Percentiles rank a stretch among this genome's conserved stretches.
These are phyloP conservation scores for Lagodon rhomboides DNA, from an alignment of 2,797 vertebrate genomes.

Conservation along the genomic window DNA sequence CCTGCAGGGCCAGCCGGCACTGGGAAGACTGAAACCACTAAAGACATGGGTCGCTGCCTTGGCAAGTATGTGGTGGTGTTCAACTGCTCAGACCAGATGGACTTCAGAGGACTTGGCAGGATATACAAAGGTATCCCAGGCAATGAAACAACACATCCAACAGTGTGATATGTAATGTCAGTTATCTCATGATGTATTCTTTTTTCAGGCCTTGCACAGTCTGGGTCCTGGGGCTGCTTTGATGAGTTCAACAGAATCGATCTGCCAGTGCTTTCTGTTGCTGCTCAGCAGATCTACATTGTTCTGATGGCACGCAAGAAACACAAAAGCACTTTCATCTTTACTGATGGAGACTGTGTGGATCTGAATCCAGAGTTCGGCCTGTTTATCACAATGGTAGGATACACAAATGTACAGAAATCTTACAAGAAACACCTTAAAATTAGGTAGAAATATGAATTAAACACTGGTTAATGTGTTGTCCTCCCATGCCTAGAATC, in stretches of 20 bases:
- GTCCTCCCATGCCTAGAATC: conserved; percentile 60
- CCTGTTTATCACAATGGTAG: conserved; percentile 92
- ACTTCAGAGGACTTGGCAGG: conserved; percentile 91
- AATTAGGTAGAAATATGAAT: neutral
- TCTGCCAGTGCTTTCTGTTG: conserved; percentile 90
- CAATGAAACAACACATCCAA: conserved; percentile 16
- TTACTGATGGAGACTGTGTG: conserved; percentile 88
- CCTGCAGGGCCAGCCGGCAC: conserved; percentile 88
- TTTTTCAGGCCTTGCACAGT: conserved; percentile 88
- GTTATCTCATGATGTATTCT: conserved; percentile 6
- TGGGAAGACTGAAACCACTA: conserved; percentile 88
- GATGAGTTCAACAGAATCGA: conserved; percentile 93
- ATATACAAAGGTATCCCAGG: conserved; percentile 89
- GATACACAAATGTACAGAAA: conserved; percentile 8
- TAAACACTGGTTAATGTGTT: neutral
- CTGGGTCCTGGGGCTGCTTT: conserved; percentile 88
- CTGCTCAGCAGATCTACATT: conserved; percentile 91
- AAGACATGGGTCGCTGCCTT: conserved; percentile 92
- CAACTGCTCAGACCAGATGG: conserved; percentile 94
- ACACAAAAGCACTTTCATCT: conserved; percentile 85
- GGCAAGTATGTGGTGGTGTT: conserved; percentile 93
- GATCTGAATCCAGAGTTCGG: conserved; percentile 92
- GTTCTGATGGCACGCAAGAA: conserved; percentile 91
- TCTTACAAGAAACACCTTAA: conserved; percentile 4
- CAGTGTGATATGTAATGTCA: neutral